Evolutionary conservation across 1,140 invertebrate species (phyloP).

Genomic region (Aleiodes sp.): DNA sequence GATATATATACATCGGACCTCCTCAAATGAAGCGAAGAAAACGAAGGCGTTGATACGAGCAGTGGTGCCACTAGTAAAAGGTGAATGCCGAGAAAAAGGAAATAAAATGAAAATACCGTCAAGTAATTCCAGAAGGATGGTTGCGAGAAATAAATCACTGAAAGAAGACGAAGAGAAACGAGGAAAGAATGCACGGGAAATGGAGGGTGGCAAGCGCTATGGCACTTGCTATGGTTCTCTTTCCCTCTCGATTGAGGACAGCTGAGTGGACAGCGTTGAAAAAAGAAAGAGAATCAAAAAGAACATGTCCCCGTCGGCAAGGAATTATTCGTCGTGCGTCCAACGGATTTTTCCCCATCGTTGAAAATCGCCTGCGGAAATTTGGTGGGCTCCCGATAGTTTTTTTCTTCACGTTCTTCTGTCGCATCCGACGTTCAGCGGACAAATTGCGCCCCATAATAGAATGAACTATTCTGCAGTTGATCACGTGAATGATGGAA

Average conservation of each 20-base stretch:
- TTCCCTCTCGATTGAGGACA: neutral
- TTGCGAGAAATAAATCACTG: constrained; percentile 21
- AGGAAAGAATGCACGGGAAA: neutral
- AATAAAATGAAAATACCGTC: constrained; percentile 22
- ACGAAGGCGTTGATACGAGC: too few species aligned
- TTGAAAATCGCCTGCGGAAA: constrained; percentile 43
- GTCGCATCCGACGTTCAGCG: neutral
- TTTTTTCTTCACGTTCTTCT: constrained; percentile 30
- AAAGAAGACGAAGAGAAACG: neutral
- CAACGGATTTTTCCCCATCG: constrained; percentile 32
- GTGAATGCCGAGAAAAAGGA: too few species aligned
- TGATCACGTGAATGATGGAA: neutral
- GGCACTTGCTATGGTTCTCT: neutral
- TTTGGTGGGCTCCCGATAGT: constrained; percentile 33
- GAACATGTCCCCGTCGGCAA: constrained; percentile 10
- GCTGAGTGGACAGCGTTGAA: neutral
- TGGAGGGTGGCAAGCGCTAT: neutral
- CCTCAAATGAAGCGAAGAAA: too few species aligned
- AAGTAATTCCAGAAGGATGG: constrained; percentile 17
- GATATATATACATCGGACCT: too few species aligned
- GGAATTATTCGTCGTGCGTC: constrained; percentile 18
- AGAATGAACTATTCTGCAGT: neutral
- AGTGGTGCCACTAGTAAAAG: too few species aligned
- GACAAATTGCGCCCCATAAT: neutral
- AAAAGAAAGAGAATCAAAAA: neutral